A percentile compares a stretch with the other conserved stretches of the same genome.
phyloP scores from a whole-genome alignment of 2,113 vertebrate genomes.

The Acrocephalus kingi region DNA sequence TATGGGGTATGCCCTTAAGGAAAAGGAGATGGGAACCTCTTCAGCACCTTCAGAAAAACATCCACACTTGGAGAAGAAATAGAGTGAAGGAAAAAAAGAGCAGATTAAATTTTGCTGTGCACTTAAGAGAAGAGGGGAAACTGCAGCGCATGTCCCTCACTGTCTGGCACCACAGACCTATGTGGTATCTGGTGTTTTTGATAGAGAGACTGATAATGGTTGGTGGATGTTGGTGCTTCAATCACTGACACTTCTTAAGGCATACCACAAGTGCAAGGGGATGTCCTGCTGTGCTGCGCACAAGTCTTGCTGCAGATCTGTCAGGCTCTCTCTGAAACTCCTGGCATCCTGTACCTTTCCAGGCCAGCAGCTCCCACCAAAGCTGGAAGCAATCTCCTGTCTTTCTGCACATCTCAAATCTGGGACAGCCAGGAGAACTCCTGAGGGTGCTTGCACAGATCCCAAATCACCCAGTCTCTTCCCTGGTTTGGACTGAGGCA shows the following conservation, averaged over 20 bases:
- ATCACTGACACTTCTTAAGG: neutral
- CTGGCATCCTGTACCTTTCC: neutral
- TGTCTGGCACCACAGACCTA: neutral
- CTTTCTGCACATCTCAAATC: neutral
- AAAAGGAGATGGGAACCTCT: neutral
- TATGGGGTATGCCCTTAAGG: neutral
- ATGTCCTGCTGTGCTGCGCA: neutral
- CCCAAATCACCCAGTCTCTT: neutral
- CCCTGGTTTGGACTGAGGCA: neutral
- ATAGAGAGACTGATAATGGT: neutral
- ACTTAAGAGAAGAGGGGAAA: neutral
- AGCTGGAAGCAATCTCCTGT: neutral
- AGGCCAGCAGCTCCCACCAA: neutral
- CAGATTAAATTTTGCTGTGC: neutral
- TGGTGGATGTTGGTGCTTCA: neutral
- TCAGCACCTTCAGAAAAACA: neutral
- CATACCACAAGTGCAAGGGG: neutral
- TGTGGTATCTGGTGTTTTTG: neutral
- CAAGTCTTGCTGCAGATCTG: neutral
- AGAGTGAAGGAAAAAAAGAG: neutral
- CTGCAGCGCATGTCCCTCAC: neutral
- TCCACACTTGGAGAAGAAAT: neutral
- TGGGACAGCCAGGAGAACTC: neutral
- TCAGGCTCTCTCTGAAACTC: neutral
- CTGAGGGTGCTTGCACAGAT: neutral